Conservation (phyloP, 2,888 invertebrate species). For the Vannuccia rotundouncinata region DNA sequence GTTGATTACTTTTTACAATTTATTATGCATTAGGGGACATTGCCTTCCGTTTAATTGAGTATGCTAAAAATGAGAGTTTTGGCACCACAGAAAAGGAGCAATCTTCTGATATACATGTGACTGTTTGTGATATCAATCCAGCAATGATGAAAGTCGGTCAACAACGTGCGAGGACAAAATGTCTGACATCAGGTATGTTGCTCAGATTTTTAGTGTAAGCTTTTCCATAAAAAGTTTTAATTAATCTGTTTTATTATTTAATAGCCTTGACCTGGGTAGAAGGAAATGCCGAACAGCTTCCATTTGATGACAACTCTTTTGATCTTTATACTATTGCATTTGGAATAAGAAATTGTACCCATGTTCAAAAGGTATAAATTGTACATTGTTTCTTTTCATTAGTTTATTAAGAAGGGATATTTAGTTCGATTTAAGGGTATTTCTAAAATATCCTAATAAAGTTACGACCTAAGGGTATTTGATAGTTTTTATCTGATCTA, state of each 20-base stretch:
- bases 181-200: background rate
- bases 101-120: conserved; percentile 45
- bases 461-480: too few relatives aligned
- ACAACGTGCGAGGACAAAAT: conserved; percentile 63
- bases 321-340: conserved; percentile 93
- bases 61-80: background rate
- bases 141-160: conserved; percentile 88
- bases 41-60: conserved; percentile 70
- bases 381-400: too few relatives aligned
- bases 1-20: background rate
- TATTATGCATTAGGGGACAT: conserved; percentile 71
- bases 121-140: conserved; percentile 74
- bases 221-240: too few relatives aligned
- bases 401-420: too few relatives aligned
- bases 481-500: background rate
- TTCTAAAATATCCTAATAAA: too few relatives aligned
- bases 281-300: conserved; percentile 79
- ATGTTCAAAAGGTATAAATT: conserved; percentile 69
- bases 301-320: conserved; percentile 68
- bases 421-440: too few relatives aligned
- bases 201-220: too few relatives aligned
- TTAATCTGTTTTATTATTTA: background rate
- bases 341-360: conserved; percentile 89
- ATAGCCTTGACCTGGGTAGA: conserved; percentile 57
- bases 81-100: background rate